A percentile compares a stretch with the other conserved stretches of the same genome.
Conservation (phyloP, 2,113 vertebrate species). For the Canis aureus region DNA sequence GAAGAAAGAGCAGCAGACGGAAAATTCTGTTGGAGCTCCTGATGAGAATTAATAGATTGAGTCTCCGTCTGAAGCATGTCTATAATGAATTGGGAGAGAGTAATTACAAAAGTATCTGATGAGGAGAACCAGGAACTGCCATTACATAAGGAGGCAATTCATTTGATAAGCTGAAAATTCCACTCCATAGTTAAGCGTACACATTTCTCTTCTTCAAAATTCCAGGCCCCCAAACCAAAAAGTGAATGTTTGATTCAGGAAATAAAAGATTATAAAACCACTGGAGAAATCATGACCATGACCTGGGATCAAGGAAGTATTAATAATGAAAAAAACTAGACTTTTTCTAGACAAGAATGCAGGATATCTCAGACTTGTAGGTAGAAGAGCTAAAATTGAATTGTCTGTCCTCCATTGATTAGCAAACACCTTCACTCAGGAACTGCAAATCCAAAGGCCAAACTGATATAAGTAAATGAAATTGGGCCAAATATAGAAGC, state of each 20-base stretch:
- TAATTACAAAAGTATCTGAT: constrained; percentile 39
- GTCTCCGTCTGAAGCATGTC: constrained; percentile 17
- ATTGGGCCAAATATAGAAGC: not conserved
- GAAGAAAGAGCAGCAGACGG: not conserved
- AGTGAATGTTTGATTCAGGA: not conserved
- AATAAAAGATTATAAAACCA: not conserved
- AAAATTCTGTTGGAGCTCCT: not conserved
- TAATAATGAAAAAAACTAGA: not conserved
- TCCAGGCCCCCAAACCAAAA: not conserved
- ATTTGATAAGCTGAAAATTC: not conserved
- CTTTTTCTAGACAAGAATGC: not conserved
- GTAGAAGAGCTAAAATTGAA: not conserved
- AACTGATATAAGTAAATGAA: not conserved
- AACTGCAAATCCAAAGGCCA: not conserved
- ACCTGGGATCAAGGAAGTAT: not conserved
- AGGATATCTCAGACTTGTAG: not conserved
- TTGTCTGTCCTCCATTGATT: not conserved
- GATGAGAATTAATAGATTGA: constrained; percentile 42
- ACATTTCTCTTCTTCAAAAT: not conserved
- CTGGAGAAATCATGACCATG: not conserved
- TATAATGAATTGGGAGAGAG: constrained; percentile 46
- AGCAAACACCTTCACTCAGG: not conserved
- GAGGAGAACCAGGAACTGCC: not conserved
- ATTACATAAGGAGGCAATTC: not conserved
- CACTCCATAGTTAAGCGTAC: not conserved